A percentile compares a stretch with the other conserved stretches of the same genome.
These are phyloP conservation scores for Melanargia galathea DNA, from an alignment of 2,888 invertebrate species.

Conservation along the genomic window DNA sequence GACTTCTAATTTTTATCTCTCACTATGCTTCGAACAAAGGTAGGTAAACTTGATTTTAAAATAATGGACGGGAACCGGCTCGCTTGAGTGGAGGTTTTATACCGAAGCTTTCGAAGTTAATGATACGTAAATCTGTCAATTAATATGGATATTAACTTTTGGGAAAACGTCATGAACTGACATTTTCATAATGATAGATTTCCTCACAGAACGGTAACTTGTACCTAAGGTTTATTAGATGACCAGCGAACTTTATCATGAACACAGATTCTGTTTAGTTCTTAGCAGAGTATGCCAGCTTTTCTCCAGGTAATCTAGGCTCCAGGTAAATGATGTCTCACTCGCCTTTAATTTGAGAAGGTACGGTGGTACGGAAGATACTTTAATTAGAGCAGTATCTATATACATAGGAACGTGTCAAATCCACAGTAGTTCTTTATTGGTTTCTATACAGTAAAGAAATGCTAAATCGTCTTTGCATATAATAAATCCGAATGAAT, in stretches of 20 bases:
- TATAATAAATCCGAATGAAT: neutral
- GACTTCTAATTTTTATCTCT: conserved; percentile 78
- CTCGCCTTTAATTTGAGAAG: too few species aligned
- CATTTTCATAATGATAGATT: too few species aligned
- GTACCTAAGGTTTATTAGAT: too few species aligned
- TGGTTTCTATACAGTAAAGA: neutral
- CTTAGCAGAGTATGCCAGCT: neutral
- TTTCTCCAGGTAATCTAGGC: too few species aligned
- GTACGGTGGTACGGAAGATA: too few species aligned
- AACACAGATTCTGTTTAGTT: neutral
- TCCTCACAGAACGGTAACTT: too few species aligned
- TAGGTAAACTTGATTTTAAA: conserved; percentile 43
- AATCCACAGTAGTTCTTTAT: neutral
- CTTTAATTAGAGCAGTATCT: too few species aligned
- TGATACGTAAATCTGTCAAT: too few species aligned
- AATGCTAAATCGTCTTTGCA: conserved; percentile 7
- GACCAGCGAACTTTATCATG: neutral
- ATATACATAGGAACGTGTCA: neutral
- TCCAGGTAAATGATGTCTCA: too few species aligned
- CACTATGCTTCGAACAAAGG: conserved; percentile 65
- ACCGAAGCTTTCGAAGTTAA: neutral
- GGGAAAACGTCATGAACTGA: too few species aligned
- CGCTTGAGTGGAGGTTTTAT: neutral
- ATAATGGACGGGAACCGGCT: conserved; percentile 5
- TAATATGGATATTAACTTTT: too few species aligned